phyloP scores from a whole-genome alignment of 2,888 invertebrate genomes.

The Tachina fera region DNA sequence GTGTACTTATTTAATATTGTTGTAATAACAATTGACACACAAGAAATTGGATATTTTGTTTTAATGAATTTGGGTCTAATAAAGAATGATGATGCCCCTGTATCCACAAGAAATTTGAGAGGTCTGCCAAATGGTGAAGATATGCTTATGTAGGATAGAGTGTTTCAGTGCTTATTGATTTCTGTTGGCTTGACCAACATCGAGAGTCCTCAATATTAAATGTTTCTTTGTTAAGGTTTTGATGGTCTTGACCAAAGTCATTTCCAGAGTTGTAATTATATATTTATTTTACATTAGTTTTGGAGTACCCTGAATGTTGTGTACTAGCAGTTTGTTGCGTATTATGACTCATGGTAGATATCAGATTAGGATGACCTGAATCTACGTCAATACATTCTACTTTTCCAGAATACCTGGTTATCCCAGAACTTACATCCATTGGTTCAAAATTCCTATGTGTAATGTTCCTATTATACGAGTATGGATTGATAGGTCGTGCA shows the following conservation, averaged over 20 bases:
- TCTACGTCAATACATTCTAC: not conserved
- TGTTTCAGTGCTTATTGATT: slow-evolving; percentile 45
- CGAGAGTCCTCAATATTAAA: too few relatives aligned
- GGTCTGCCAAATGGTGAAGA: slow-evolving; percentile 42
- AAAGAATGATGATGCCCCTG: slow-evolving; percentile 52
- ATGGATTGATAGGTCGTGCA: not conserved
- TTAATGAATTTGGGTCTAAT: slow-evolving; percentile 38
- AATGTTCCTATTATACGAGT: not conserved
- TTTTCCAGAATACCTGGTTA: not conserved
- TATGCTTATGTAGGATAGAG: slow-evolving; percentile 53
- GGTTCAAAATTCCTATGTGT: slow-evolving; percentile 14
- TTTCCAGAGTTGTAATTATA: too few relatives aligned
- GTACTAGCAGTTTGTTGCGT: slow-evolving; percentile 12
- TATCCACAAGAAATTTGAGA: slow-evolving; percentile 58
- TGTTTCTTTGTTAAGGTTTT: too few relatives aligned
- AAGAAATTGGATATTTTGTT: slow-evolving; percentile 1
- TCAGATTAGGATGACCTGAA: not conserved
- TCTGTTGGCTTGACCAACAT: too few relatives aligned
- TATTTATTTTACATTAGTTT: slow-evolving; percentile 12
- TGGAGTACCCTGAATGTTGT: slow-evolving; percentile 26
- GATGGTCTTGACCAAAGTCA: too few relatives aligned
- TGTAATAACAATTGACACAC: slow-evolving; percentile 9
- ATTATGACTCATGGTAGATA: not conserved
- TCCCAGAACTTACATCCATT: slow-evolving; percentile 46
- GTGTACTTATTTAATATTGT: slow-evolving; percentile 17